These are phyloP conservation scores for Artemia franciscana DNA, from an alignment of 1,140 invertebrate genomes.

Conservation along the genomic window DNA sequence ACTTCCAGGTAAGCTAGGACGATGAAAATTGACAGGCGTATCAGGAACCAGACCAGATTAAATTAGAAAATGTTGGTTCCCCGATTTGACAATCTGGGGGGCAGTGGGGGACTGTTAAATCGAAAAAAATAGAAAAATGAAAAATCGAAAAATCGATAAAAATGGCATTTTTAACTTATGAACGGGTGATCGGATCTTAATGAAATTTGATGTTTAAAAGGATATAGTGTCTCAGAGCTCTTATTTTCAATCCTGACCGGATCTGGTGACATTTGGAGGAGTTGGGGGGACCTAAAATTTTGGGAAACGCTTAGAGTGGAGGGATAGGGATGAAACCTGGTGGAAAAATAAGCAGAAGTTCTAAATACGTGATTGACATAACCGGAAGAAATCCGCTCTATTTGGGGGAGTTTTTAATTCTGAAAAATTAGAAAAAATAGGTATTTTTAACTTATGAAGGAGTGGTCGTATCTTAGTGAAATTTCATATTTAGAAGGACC, in stretches of 20 bases:
- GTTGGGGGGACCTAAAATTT: background rate
- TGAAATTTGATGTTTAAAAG: background rate
- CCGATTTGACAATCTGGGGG: background rate
- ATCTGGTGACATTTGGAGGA: background rate
- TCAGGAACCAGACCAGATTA: background rate
- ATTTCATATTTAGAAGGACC: no score
- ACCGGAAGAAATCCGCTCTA: background rate
- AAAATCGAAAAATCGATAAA: no score
- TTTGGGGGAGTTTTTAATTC: no score
- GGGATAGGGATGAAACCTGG: background rate
- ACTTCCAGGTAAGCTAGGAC: background rate
- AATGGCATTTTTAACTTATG: background rate
- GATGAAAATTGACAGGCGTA: background rate
- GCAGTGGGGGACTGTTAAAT: background rate
- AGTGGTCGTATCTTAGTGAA: no score
- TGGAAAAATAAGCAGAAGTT: background rate
- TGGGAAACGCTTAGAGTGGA: background rate
- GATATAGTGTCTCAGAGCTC: background rate
- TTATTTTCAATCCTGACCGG: background rate
- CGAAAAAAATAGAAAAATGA: no score
- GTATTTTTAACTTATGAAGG: no score
- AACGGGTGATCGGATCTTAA: background rate
- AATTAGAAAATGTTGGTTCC: background rate
- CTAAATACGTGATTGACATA: background rate
- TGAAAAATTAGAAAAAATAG: no score